Evolutionary conservation across 2,113 vertebrate species (phyloP), one percentile per base, ranked within the genome.

Genomic region (Austrofundulus limnaeus): DNA sequence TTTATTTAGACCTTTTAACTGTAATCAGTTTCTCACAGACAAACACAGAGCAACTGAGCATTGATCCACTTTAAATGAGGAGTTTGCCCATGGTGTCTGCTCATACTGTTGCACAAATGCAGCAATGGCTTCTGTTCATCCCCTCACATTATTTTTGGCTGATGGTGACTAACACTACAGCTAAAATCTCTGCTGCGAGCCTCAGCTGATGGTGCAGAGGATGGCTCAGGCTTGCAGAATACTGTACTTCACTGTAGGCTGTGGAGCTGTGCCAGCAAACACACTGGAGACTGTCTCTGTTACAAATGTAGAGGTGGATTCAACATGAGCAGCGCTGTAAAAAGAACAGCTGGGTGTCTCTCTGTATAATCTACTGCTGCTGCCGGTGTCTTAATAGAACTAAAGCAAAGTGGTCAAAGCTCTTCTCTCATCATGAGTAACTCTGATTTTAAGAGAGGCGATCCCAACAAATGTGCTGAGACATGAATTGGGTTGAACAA

Each of bases 201-300:
- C 66, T 58, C 54, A 62, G 78, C 58, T 50, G 75, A 70, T 68
- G 63, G 69, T 83, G 84, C 62, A 80, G 80, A 82, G 72, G 73
- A 67, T 70, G 66, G 69, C 50, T 60, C 42, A 39, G 59, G 72
- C 53, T 66, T 66, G 61, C 68, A 78, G 61, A 70, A 70, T 71
- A 80, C 72, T 81, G 79, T 79, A 80, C 78, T 61, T 80, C 53
- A 88, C 79, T 86, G 74, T 84, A 77, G 75, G 83, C 66, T 80
- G 76, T 82, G 83, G 85, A 77, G n/a, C 10, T 77, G 59, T 84
- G 81, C 85, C 85, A 87, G 46, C 39, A 53, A 74, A 78, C 78
- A 69, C 85, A 82, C 76, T n/a, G 70, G 78, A 85, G 81, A 83
- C 72, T 58, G 46, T n/a, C 60, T 11, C 46, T 75, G 54, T 81